Percentiles rank a stretch among this genome's conserved stretches.
phyloP scores from a whole-genome alignment of 1,140 invertebrate species.

The Bicyclus anynana region DNA sequence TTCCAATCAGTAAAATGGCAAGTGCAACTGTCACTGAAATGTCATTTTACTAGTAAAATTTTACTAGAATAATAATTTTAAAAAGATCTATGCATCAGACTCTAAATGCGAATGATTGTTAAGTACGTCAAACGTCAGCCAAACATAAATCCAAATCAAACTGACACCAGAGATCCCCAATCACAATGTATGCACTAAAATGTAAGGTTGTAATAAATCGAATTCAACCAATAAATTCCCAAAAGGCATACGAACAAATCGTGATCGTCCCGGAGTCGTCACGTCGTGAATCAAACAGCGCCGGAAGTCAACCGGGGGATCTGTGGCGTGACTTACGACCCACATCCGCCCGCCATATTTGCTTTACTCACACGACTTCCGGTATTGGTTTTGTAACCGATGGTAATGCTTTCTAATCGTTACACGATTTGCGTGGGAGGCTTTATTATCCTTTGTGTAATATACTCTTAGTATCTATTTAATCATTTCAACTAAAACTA shows the following conservation, averaged over 20 bases:
- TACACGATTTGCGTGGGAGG: background rate
- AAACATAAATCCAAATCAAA: background rate
- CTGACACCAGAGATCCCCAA: background rate
- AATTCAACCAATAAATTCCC: slow-evolving; percentile 8
- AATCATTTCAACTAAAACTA: no score
- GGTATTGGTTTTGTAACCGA: slow-evolving; percentile 39
- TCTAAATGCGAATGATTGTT: no score
- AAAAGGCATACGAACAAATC: slow-evolving; percentile 25
- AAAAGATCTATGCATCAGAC: no score
- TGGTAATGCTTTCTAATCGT: slow-evolving; percentile 23
- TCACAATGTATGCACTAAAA: background rate
- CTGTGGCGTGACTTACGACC: slow-evolving; percentile 65
- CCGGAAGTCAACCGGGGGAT: slow-evolving; percentile 50
- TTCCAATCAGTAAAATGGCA: no score
- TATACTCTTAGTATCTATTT: no score
- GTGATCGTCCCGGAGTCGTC: slow-evolving; percentile 32
- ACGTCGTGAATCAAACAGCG: slow-evolving; percentile 38
- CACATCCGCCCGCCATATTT: slow-evolving; percentile 65
- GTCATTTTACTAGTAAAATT: no score
- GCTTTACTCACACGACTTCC: slow-evolving; percentile 58
- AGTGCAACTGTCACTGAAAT: no score
- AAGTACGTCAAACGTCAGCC: no score
- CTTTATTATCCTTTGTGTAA: background rate
- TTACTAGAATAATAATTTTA: no score
- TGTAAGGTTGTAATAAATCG: background rate